Conservation (phyloP, 2,888 invertebrate species). For the Agrotis puta region DNA sequence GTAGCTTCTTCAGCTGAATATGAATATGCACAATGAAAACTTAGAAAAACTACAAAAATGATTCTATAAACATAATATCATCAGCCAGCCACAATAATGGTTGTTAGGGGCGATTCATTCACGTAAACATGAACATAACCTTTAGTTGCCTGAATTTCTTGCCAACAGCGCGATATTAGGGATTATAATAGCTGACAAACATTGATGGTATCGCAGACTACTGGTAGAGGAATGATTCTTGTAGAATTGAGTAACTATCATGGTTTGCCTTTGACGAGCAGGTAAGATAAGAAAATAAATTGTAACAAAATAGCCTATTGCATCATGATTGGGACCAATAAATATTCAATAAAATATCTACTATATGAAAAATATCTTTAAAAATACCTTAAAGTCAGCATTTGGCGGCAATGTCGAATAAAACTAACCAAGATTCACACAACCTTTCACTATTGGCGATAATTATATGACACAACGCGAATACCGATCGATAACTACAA, state of each 20-base stretch:
- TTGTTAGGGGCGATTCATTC: slow-evolving; percentile 9
- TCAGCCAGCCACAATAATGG: not conserved
- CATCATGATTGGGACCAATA: not conserved
- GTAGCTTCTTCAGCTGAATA: not conserved
- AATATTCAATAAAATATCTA: not conserved
- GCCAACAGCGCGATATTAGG: not conserved
- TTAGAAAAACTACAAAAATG: not conserved
- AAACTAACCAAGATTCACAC: slow-evolving; percentile 10
- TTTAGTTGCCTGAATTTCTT: too few species aligned
- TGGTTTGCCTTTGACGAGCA: not conserved
- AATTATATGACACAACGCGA: slow-evolving; percentile 37
- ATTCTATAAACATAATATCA: not conserved
- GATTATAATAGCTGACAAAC: not conserved
- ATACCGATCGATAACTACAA: slow-evolving; percentile 30
- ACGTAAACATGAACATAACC: slow-evolving; percentile 10
- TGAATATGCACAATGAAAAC: not conserved
- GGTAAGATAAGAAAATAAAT: too few species aligned
- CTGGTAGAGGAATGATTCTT: not conserved
- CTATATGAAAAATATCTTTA: not conserved
- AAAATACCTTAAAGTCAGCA: slow-evolving; percentile 20
- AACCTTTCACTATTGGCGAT: slow-evolving; percentile 9
- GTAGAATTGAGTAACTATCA: not conserved
- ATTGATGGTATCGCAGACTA: not conserved
- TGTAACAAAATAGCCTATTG: not conserved
- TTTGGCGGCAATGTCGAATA: slow-evolving; percentile 12